Evolutionary conservation across 2,888 invertebrate genomes (phyloP), one percentile per base, ranked within the genome.

Genomic region (Clivina fossor): DNA sequence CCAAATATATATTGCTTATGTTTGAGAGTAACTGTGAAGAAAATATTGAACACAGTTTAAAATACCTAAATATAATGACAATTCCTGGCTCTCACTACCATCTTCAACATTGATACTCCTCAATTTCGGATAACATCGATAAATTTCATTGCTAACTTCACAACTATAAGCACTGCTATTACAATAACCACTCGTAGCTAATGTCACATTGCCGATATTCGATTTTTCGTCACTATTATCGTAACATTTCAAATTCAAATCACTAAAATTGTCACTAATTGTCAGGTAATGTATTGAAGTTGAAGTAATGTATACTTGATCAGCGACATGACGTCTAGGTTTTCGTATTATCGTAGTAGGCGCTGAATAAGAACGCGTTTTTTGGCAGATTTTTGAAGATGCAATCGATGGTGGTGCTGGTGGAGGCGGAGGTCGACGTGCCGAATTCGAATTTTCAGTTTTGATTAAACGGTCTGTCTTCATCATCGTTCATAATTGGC

Each of bases 241-340:
- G 26, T 38, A 13, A 59, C 30, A 41, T 50, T 53, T 60, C 38
- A 58, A 61, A 55, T 68, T 67, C 16, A 64, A 63, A 44, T 69
- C 69, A 15, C 41, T 56, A 54, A 59, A 68, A 33, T 24, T 4
- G 9, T 24, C 26, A 4, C n/a, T n/a, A 15, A 22, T 8, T 7
- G 22, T 33, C 33, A 47, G 13, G 22, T 47, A 47, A 8, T 28
- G 43, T 63, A 70, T 77, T 51, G 81, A 78, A 35, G 80, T 74
- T 18, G 81, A 82, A 13, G 81, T 76, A 64, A 83, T 75, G 63
- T 73, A 79, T 58, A 83, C 82, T 73, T 78, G 77, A 69, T 82
- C 83, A 66, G 80, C 82, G 63, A 80, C 78, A 68, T 80, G 78
- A 67, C 81, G 75, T 51, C 78, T 76, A 64, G 77, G 78, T 68